Conservation (phyloP, 2,113 vertebrate genomes). For the Caranx melampygus region DNA sequence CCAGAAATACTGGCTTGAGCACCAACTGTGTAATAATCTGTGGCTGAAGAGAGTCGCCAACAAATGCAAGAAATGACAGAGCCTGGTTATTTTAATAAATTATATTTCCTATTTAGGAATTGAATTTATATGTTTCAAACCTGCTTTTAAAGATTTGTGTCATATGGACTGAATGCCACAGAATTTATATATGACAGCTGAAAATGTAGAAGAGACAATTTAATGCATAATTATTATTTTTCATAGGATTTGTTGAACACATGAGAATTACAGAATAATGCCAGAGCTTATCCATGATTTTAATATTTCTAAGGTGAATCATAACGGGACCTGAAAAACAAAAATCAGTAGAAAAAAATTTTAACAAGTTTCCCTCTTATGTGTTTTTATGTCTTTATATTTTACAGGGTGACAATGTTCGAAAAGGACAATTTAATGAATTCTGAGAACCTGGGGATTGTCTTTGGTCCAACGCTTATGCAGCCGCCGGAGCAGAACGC, state of each 20-base stretch:
- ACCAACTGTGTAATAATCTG: not conserved
- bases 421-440: slow-evolving; percentile 99
- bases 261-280: not conserved
- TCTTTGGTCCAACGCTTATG: slow-evolving; percentile 98
- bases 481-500: slow-evolving; percentile 95
- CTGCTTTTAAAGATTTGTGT: not conserved
- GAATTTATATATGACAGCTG: too few species aligned
- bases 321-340: not conserved
- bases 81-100: not conserved
- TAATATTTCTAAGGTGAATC: not conserved
- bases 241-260: slow-evolving; percentile 6
- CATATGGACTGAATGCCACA: not conserved
- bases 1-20: not conserved
- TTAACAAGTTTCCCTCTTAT: not conserved
- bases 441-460: slow-evolving; percentile 95
- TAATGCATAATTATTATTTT: not conserved
- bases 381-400: slow-evolving; percentile 17
- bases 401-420: slow-evolving; percentile 91
- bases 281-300: not conserved
- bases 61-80: not conserved
- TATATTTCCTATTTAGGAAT: not conserved
- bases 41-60: not conserved
- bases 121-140: not conserved
- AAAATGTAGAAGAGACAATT: not conserved
- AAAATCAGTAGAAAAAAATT: not conserved